Base-by-base conservation (phyloP, 2,113 vertebrate genomes). In the Chaetops frenatus region DNA sequence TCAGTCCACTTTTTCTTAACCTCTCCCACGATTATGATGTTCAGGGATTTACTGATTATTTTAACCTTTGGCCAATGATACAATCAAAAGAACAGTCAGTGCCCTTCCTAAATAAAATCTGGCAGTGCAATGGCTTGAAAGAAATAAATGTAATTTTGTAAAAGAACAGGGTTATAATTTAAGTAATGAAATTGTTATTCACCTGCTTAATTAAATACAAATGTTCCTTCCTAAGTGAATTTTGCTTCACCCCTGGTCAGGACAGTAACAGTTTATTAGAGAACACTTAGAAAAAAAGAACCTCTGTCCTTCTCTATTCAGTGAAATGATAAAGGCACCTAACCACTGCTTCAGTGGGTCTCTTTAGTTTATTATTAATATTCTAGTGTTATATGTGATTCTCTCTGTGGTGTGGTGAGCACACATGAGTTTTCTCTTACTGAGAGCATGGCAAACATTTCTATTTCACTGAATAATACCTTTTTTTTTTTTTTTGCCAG, bases 191-290 rank as follows among this genome's bases (percentile, higher is more conserved):
- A 91, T 61, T 70, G 6, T 23, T 57, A 27, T 78, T 16, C 20
- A 78, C 33, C 35, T 86, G 35, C 18, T 66, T 88, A 90, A 86
- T 77, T 29, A 81, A 87, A 93, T 45, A 51, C 9, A 78, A 73
- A 78, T 81, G 17, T 72, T 90, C 13, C 27, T 90, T 80, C 17
- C 17, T 51, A n/a, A 53, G 17, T 65, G 58, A 38, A 27, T 86
- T 88, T 69, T 77, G 25, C 28, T 50, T 57, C 40, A 16, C 53
- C 5, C 3, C 10, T 53, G 25, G 7, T 35, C 24, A 70, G 36
- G 31, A 69, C 13, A 77, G 23, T 3, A 40, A 12, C 7, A 35
- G 16, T 88, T 83, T 86, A 42, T 77, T 51, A 57, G 6, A 77
- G 4, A 15, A 60, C 11, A 53, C 3, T 36, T 38, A 28, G 22